Evolutionary conservation across 2,113 vertebrate genomes (phyloP), one percentile per base, ranked within the genome.

Genomic region (Equus przewalskii): DNA sequence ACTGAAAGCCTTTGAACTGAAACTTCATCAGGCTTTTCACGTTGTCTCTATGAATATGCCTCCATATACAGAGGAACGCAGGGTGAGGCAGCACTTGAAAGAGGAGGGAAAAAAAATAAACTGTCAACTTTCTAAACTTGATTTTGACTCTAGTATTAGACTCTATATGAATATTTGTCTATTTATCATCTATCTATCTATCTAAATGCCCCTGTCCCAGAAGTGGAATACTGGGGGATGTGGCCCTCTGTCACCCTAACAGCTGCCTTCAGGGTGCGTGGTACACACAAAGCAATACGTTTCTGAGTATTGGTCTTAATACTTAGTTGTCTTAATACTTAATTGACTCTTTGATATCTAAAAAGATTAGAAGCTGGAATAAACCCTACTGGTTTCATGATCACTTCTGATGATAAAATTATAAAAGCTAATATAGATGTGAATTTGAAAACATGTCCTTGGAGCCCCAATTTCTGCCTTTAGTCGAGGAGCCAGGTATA

Each of bases 1-100:
- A 49, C 62, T 60, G 67, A 72, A 92, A 97, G 26, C 65, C 49
- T 94, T 89, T 96, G 49, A 91, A 70, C 67, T 82, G 60, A 70
- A 89, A 88, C 21, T 70, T 91, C 60, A 56, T 83, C 78, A 87
- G 58, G 22, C 44, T 80, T 96, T 80, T 72, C 44, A 75, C 21
- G 64, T 75, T 24, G 5, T 93, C 44, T 73, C 21, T 79, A 15
- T 87, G 46, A 76, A 13, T 93, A 44, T 22, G 2, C 72, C 58
- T 80, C 8, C 3, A 3, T 1, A 3, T 22, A 60, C 26, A 49
- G 64, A 76, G 5, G 5, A 83, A 49, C 49, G 18, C 1, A n/a
- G 54, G 54, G 13, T n/a, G 36, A 88, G 46, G 46, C 6, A 33
- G 76, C 56, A 18, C 44, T 87, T 80, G 18, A 62, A 69, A 10